Base-by-base conservation (phyloP, 2,888 invertebrate species). In the Gastracanthus pulcherrimus region DNA sequence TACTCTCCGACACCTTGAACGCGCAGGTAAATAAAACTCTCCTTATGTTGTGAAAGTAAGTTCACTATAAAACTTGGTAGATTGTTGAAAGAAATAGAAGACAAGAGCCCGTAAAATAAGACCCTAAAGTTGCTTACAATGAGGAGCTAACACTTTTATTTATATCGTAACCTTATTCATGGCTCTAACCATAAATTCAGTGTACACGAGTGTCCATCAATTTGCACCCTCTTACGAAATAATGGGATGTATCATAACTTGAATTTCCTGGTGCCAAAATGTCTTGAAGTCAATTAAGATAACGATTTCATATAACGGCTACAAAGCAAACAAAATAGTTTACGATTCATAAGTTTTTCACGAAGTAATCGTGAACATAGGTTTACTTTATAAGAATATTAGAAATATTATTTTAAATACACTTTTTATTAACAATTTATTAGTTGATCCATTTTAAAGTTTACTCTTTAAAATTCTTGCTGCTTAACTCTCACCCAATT, bases 111-210 rank as follows among this genome's bases (percentile, higher is more conserved):
- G 26, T 58, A 58, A 58, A 58, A 58, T 58, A 58, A 26, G 55
- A 11, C 26, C 26, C 29, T 58, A 26, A 58, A 58, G 23, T 58
- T 58, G 55, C 26, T 58, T 58, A 29, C 55, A 5, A 58, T 26
- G 55, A 58, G 55, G 55, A 26, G 26, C 26, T 58, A 58, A 58
- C 26, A 58, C 26, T 58, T 58, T 58, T 58, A 58, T 58, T 58
- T 58, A 58, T 58, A 29, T 26, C 55, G 55, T 26, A 58, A 58
- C 55, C 26, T 58, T 58, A 58, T 58, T 23, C 55, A 9, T 26
- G 13, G 26, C 55, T 58, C 13, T 26, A 58, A 45, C n/a, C 45
- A 45, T 45, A 45, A 58, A 58, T 58, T 58, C 55, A 58, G 11
- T 26, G 55, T 29, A 45, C 45, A 23, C 16, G 64, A 29, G 7